phyloP scores from a whole-genome alignment of 2,113 vertebrate species.

The Rhipidura dahli region DNA sequence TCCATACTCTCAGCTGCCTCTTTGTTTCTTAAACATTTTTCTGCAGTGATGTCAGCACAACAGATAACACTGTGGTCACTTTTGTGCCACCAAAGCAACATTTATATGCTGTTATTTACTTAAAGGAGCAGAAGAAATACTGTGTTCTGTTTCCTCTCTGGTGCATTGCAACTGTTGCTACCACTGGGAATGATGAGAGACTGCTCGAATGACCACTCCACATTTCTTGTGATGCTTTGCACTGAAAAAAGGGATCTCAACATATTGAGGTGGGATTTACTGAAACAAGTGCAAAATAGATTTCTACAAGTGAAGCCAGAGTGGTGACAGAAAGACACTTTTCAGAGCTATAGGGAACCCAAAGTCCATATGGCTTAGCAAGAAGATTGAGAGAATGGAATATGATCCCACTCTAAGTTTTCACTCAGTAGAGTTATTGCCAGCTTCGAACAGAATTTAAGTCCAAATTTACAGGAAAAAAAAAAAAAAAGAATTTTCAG shows the following conservation, averaged over 20 bases:
- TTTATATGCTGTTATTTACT: neutral
- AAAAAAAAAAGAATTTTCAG: neutral
- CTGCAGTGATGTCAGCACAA: neutral
- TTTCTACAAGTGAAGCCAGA: neutral
- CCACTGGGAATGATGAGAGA: neutral
- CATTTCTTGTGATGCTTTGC: neutral
- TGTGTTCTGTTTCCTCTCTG: neutral
- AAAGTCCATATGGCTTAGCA: neutral
- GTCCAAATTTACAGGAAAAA: neutral
- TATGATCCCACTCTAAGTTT: neutral
- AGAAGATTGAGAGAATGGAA: neutral
- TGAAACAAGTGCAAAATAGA: neutral
- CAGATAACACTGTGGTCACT: neutral
- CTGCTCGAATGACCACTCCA: neutral
- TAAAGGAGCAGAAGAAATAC: neutral
- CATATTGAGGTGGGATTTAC: neutral
- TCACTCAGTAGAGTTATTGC: neutral
- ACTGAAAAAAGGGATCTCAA: neutral
- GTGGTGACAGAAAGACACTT: neutral
- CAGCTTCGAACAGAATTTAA: neutral
- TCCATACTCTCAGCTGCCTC: neutral
- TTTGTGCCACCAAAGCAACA: neutral
- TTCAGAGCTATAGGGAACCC: neutral
- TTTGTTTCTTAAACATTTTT: neutral
- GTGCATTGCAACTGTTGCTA: neutral